phyloP scores from a whole-genome alignment of 2,113 vertebrate genomes.

The Ondatra zibethicus region DNA sequence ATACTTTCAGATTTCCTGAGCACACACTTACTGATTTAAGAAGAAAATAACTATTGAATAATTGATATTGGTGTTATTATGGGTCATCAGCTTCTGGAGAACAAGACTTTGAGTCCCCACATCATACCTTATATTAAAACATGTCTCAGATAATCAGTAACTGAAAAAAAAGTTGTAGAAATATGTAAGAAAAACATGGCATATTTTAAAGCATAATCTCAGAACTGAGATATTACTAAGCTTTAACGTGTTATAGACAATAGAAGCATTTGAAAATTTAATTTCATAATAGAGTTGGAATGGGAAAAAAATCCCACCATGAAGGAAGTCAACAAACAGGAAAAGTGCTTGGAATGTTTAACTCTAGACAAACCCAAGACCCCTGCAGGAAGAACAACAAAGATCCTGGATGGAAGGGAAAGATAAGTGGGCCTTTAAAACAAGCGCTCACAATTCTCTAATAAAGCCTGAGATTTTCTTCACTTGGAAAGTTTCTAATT shows the following conservation, averaged over 20 bases:
- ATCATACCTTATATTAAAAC: conserved; percentile 41
- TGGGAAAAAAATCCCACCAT: not conserved
- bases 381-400: not conserved
- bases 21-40: not conserved
- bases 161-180: conserved; percentile 12
- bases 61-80: not conserved
- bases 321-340: not conserved
- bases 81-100: not conserved
- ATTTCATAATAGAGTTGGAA: conserved; percentile 9
- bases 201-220: not conserved
- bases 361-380: not conserved
- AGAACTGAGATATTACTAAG: not conserved
- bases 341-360: not conserved
- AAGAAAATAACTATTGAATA: conserved; percentile 43
- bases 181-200: not conserved
- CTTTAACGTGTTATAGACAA: not conserved
- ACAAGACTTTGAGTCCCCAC: not conserved
- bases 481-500: conserved; percentile 15
- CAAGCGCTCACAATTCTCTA: not conserved
- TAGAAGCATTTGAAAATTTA: conserved; percentile 17
- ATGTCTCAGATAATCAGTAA: conserved; percentile 5
- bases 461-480: not conserved
- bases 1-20: conserved; percentile 38
- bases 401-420: not conserved
- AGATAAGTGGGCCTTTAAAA: not conserved